Conservation (phyloP, 2,888 invertebrate genomes). For the Vesta saturnalis region DNA sequence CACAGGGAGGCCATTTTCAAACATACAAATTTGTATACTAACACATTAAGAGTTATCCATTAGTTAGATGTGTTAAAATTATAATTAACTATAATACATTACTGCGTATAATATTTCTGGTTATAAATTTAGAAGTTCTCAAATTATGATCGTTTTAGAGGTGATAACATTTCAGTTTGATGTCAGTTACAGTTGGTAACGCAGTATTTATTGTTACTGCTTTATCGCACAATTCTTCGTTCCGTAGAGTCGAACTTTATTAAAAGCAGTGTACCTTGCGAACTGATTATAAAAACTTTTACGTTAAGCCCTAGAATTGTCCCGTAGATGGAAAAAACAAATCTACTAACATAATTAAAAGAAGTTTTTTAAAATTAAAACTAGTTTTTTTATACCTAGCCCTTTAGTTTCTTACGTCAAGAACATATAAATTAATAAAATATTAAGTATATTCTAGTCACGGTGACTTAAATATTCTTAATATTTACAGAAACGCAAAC, state of each 20-base stretch:
- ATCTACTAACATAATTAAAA: no score
- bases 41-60: not conserved
- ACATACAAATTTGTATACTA: conserved; percentile 6
- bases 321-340: no score
- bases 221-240: conserved; percentile 27
- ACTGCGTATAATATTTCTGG: no score
- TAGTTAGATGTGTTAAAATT: no score
- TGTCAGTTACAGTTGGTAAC: conserved; percentile 23
- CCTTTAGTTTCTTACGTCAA: no score
- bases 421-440: no score
- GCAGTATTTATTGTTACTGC: conserved; percentile 28
- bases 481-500: no score
- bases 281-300: not conserved
- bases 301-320: not conserved
- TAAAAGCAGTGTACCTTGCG: not conserved
- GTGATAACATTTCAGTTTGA: conserved; percentile 13
- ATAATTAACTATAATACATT: no score
- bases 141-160: conserved; percentile 19
- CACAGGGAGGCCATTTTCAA: not conserved
- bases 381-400: no score
- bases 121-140: conserved; percentile 24
- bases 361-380: no score
- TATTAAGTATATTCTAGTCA: no score
- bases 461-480: no score
- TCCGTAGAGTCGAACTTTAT: conserved; percentile 1